A percentile compares a stretch with the other conserved stretches of the same genome.
Conservation (phyloP, 2,888 invertebrate genomes). For the Pogonocherus hispidulus region DNA sequence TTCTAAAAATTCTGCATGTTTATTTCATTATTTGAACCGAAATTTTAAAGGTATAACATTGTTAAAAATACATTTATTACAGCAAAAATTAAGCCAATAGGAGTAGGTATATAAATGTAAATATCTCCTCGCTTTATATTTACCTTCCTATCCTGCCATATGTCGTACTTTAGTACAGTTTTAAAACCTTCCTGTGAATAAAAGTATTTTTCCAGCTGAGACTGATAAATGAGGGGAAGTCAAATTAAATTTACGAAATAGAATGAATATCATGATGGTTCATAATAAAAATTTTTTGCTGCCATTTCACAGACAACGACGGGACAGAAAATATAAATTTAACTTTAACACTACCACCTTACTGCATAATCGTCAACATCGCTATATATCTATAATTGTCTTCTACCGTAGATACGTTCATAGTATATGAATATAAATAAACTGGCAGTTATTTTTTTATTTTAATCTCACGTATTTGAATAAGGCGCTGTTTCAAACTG, state of each 20-base stretch:
- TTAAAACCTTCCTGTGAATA: neutral
- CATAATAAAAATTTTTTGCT: neutral
- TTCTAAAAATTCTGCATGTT: too few species aligned
- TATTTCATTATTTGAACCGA: too few species aligned
- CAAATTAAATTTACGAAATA: neutral
- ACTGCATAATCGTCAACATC: neutral
- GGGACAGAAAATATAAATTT: neutral
- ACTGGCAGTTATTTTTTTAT: neutral
- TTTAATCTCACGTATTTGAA: too few species aligned
- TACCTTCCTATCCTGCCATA: too few species aligned
- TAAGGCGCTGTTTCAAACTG: too few species aligned
- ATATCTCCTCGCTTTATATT: too few species aligned
- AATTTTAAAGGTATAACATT: too few species aligned
- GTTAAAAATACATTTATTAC: too few species aligned
- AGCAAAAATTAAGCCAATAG: too few species aligned
- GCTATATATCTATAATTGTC: neutral
- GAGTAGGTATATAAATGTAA: too few species aligned
- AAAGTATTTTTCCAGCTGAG: slow-evolving; percentile 3
- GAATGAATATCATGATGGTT: slow-evolving; percentile 3
- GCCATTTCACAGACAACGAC: neutral
- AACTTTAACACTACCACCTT: neutral
- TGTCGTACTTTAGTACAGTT: too few species aligned
- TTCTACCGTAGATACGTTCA: neutral
- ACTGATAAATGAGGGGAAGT: slow-evolving; percentile 4
- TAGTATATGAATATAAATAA: neutral